Evolutionary conservation across 2,888 invertebrate genomes (phyloP), one percentile per base, ranked within the genome.

Genomic region (Lamellibrachia columna): DNA sequence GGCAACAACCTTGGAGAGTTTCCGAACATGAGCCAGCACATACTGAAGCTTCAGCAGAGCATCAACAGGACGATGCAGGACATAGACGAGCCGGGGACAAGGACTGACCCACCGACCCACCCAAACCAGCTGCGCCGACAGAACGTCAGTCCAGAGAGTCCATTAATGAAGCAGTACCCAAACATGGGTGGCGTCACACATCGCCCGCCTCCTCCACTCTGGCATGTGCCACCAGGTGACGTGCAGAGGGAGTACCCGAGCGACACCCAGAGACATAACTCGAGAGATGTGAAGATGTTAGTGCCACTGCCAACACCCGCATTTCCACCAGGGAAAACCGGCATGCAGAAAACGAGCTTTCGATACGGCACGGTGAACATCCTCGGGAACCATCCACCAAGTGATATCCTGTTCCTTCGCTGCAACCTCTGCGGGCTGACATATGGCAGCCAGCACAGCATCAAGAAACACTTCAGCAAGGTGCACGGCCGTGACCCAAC

Each of bases 401-500:
- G 94, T 93, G 96, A 96, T 93, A 96, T 96, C 92, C 94, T 96
- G 22, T 96, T 95, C 93, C 94, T 96, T 53, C 95, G 95, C 52
- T 96, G 96, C 93, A 94, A 95, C 91, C 93, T 96, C 53, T 96
- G 96, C 93, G 94, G 94, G 11, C 95, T 95, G 92, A 96, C 95
- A 0, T 96, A 96, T 93, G 96, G 96, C 11, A 96, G 96, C 93
- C 95, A 95, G 1, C 96, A 96, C 94, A 96, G 95, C 58, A 96
- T 96, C 93, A 93, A 96, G 91, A 96, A 95, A 93, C 96, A 96
- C 93, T 96, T 96, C 93, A 93, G 95, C 60, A 96, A 96, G 93
- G 95, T 95, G 92, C 96, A 96, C 94, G 95, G 96, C 6, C 95
- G 95, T 94, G 96, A 96, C 93, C 96, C 96, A 0, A 95, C 95